Evolutionary conservation across 2,888 invertebrate species (phyloP).

Genomic region (Emmelina monodactyla): DNA sequence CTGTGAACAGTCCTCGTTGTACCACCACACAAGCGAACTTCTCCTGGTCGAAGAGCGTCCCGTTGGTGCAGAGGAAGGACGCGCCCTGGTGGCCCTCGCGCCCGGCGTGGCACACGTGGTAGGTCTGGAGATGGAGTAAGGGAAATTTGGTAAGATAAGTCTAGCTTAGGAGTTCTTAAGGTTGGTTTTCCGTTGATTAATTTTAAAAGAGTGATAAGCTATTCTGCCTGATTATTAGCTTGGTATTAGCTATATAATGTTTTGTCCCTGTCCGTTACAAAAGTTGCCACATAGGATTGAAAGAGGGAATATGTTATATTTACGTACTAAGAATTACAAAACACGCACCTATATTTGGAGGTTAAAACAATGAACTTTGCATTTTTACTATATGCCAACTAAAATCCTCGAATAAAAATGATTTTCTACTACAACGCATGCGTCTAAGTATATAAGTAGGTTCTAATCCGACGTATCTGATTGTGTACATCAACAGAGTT

Average conservation of each 20-base stretch:
- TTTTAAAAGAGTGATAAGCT: too few species aligned
- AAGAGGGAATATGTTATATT: neutral
- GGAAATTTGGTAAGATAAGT: too few species aligned
- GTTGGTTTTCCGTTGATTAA: too few species aligned
- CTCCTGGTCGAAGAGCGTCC: slow-evolving; percentile 85
- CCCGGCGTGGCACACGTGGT: slow-evolving; percentile 88
- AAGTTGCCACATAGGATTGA: neutral
- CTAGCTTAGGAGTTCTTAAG: too few species aligned
- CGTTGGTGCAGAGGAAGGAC: slow-evolving; percentile 84
- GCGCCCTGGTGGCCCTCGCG: slow-evolving; percentile 86
- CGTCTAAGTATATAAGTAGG: neutral
- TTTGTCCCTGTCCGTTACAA: neutral
- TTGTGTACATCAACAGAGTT: too few species aligned
- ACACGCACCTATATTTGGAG: neutral
- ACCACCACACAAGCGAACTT: slow-evolving; percentile 93
- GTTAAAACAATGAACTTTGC: neutral
- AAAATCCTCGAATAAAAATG: neutral
- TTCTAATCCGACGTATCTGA: too few species aligned
- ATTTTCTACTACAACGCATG: neutral
- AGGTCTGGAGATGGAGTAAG: slow-evolving; percentile 65
- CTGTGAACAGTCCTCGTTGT: slow-evolving; percentile 84
- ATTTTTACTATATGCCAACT: neutral
- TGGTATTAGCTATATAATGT: neutral
- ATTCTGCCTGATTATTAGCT: too few species aligned
- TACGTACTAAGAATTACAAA: neutral